Evolutionary conservation across 2,797 vertebrate genomes (phyloP).

Genomic region (Acrocephalus scirpaceus): DNA sequence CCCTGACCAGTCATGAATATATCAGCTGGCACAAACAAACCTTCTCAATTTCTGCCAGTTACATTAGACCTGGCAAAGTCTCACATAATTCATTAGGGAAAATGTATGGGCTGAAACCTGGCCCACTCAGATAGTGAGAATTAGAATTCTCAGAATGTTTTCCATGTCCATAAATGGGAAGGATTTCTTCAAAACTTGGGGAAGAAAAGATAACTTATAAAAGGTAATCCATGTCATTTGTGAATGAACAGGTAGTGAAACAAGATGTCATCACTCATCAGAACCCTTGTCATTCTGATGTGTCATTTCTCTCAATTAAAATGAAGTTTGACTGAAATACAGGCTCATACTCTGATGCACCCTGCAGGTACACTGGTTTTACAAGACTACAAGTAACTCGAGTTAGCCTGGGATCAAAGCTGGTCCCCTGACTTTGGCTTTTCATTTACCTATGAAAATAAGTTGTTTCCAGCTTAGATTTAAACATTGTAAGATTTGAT

Average conservation of each 20-base stretch:
- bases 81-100: neutral
- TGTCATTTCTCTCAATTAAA: neutral
- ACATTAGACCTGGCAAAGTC: neutral
- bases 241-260: neutral
- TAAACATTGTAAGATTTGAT: neutral
- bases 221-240: neutral
- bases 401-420: neutral
- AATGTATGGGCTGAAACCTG: neutral
- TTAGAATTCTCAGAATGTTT: neutral
- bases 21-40: neutral
- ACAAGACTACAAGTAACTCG: neutral
- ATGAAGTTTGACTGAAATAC: neutral
- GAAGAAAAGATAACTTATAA: neutral
- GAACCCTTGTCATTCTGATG: neutral
- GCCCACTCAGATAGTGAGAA: neutral
- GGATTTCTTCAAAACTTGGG: neutral
- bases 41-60: neutral
- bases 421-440: neutral
- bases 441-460: neutral
- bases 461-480: neutral
- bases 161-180: neutral
- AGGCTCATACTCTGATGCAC: neutral
- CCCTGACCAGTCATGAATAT: neutral
- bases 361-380: neutral
- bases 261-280: neutral